Evolutionary conservation across 1,140 invertebrate genomes (phyloP), one percentile per base, ranked within the genome.

Genomic region (Neodiprion virginianus): DNA sequence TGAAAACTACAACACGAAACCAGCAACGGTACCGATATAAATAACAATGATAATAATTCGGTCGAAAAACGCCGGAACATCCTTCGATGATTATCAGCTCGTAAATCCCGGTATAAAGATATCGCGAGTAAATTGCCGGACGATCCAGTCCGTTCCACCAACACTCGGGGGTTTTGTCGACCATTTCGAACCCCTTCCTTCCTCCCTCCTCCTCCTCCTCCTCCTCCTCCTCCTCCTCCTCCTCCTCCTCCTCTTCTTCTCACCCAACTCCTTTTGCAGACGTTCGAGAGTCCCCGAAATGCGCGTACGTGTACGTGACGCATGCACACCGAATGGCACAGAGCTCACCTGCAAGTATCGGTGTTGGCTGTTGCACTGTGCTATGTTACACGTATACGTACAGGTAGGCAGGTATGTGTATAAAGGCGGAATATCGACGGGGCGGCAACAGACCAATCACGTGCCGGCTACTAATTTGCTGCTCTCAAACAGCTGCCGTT

Each of bases 381-480:
- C 5, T 61, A 61, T 61, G 8, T 61, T 61, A 14, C 8, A 61
- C 50, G 50, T 61, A 14, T 61, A 61, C 53, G 28, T 40, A 21
- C 17, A 21, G 17, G 17, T 21, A 21, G 17, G 17, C 0, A 21
- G 17, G 17, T 21, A 40, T 40, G 53, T 61, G 8, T 17, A 17
- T 61, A 61, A 61, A 82, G 83, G 28, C 28, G 28, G 84, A 79
- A 86, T 87, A 86, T 83, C 82, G 80, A 85, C 83, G 84, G 86
- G 87, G 86, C 87, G 86, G 86, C 79, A 88, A 88, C 87, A 86
- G 86, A 85, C 87, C 87, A 88, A 88, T 88, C 87, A 88, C 85
- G 86, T 82, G 84, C 86, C 86, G 86, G 84, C 86, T 88, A 88
- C 86, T 88, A 88, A 88, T 88, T 88, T 88, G 87, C 85, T 81